Base-by-base conservation (phyloP, 1,140 invertebrate genomes). In the Thereuonema tuberculata region DNA sequence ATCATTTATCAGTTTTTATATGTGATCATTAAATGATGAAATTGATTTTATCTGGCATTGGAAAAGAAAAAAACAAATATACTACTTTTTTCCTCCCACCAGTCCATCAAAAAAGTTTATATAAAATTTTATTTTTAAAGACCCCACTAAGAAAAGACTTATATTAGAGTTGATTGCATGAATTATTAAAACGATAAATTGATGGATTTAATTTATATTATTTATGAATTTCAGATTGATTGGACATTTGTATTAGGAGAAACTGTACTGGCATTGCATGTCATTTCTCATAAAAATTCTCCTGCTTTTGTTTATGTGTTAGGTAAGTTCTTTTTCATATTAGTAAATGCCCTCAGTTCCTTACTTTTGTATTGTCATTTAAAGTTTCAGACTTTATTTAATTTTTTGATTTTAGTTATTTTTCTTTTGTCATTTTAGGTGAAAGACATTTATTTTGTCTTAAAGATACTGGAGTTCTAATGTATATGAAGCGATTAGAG, bases 201-300 rank as follows among this genome's bases (percentile, higher is more conserved):
- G n/a, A n/a, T n/a, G 5, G 31, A 37, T 37, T 37, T 37, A 37
- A 5, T 37, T 37, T 37, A 9, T 9, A 37, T 9, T 17, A 37
- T 37, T 37, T 37, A 37, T 37, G 31, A 9, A 37, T 67, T 67
- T 59, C 58, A 74, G 63, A 77, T 81, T 5, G 84, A 89, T 69
- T 91, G 88, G 87, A 76, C 71, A 37, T 87, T 82, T 70, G 85
- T 83, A 65, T 70, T 90, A 12, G 86, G 86, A 1, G 89, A 93
- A 77, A 75, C 81, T 64, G 78, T 86, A 28, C 66, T 83, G 29
- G 81, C 80, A 46, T 77, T 88, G 43, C 71, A 80, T 65, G 75
- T 79, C 2, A 75, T 86, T 57, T 75, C 68, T n/a, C 63, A 75
- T 53, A 74, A 70, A 52, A 74, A 71, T 3, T 80, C 77, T 61